Evolutionary conservation across 2,113 vertebrate genomes (phyloP), one percentile per base, ranked within the genome.

Genomic region (Alaudala cheleensis): DNA sequence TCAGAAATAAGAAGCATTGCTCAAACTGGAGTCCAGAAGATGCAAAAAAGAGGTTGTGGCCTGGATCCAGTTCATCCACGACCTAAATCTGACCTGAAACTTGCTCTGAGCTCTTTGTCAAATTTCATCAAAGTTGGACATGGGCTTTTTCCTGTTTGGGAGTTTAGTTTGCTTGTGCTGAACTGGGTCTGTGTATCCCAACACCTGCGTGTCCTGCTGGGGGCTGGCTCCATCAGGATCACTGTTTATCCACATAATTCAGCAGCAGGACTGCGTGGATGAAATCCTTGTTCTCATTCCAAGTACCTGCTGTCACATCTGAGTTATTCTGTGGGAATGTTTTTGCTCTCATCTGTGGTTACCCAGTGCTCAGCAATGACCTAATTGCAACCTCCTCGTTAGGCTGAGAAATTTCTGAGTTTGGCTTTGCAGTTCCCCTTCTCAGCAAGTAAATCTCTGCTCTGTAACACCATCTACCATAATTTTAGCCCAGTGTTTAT

Each of bases 211-310:
- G 65, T 76, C n/a, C 62, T 34, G 3, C 71, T 69, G 91, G 65
- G 56, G 57, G 57, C 49, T 51, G 57, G 26, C 57, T 65, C 1
- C 77, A 53, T 74, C 57, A 14, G 89, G 37, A 49, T 64, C 2
- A 1, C 76, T 92, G 61, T 95, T 91, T 87, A 74, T 49, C 49
- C 81, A 14, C 33, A 28, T 39, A 79, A 72, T 34, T 88, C 90
- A 80, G 47, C 85, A 85, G 78, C 18, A 80, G 66, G 54, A 9
- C 66, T 74, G 3, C 0, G 0, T 34, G 73, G 91, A 39, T 54
- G 51, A 94, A 88, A 58, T 88, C 83, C 93, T 80, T 92, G 81
- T 93, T 92, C 81, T 89, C 66, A 29, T 87, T 97, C 95, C 94
- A 88, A 51, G 67, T 62, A 80, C 81, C 85, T 90, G 54, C 87